Percentiles rank a stretch among this genome's conserved stretches.
phyloP scores from a whole-genome alignment of 2,113 vertebrate species.

The Syngnathoides biaculeatus region DNA sequence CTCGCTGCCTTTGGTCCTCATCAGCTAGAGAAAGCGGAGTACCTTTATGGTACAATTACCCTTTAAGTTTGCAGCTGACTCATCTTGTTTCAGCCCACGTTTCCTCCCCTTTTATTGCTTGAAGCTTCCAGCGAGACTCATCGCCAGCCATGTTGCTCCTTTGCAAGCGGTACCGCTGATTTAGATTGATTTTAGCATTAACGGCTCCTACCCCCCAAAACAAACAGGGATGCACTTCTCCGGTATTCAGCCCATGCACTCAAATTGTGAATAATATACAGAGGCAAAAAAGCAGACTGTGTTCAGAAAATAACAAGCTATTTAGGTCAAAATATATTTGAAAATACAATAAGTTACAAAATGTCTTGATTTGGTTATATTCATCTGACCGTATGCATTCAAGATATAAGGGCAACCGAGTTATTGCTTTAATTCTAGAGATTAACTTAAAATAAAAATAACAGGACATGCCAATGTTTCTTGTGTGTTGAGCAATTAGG shows the following conservation, averaged over 20 bases:
- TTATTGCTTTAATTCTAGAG: neutral
- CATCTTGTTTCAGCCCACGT: slow-evolving; percentile 16
- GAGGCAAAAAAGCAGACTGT: slow-evolving; percentile 22
- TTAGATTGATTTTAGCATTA: slow-evolving; percentile 66
- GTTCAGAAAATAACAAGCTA: neutral
- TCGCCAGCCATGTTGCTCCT: slow-evolving; percentile 28
- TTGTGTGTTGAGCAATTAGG: no score
- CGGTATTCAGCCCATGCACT: slow-evolving; percentile 20
- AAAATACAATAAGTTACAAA: neutral
- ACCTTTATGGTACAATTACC: slow-evolving; percentile 35
- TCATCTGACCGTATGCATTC: neutral
- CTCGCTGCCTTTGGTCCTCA: neutral
- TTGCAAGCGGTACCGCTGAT: slow-evolving; percentile 50
- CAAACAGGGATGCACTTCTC: slow-evolving; percentile 25
- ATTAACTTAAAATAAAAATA: neutral
- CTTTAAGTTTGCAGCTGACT: slow-evolving; percentile 44
- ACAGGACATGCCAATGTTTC: no score
- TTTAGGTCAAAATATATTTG: neutral
- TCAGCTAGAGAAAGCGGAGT: slow-evolving; percentile 9
- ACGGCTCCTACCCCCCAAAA: slow-evolving; percentile 36
- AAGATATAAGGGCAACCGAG: neutral
- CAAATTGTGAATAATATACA: slow-evolving; percentile 34
- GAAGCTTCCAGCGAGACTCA: slow-evolving; percentile 35
- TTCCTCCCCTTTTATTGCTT: slow-evolving; percentile 37
- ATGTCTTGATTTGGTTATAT: neutral